Percentiles rank a stretch among this genome's conserved stretches.
Conservation (phyloP, 1,140 invertebrate species). For the Zaprionus vittiger region DNA sequence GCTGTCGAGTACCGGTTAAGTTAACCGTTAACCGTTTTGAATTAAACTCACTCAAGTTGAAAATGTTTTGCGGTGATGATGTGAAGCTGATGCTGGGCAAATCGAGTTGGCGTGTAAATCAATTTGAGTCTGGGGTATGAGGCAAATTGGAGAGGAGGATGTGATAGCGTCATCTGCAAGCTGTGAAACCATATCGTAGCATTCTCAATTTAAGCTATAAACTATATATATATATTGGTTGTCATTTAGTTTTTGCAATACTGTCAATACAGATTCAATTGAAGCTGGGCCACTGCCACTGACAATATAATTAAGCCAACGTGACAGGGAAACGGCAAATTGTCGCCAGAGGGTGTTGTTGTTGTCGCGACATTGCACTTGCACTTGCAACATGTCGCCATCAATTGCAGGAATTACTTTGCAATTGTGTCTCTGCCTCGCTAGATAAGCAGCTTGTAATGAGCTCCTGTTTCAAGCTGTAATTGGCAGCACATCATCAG, state of each 20-base stretch:
- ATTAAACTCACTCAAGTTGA: slow-evolving; percentile 60
- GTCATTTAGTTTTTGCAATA: not conserved
- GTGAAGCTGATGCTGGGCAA: not conserved
- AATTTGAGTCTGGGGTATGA: not conserved
- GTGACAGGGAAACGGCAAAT: not conserved
- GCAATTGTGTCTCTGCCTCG: not conserved
- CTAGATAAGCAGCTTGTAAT: slow-evolving; percentile 24
- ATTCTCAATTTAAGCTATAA: slow-evolving; percentile 8
- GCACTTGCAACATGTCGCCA: slow-evolving; percentile 24
- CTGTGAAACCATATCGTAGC: not conserved
- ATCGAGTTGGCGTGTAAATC: slow-evolving; percentile 14
- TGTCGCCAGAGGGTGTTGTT: not conserved
- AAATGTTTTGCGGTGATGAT: slow-evolving; percentile 35
- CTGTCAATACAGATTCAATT: slow-evolving; percentile 26
- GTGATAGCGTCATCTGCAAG: not conserved
- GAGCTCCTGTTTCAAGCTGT: not conserved
- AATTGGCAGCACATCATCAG: slow-evolving; percentile 1
- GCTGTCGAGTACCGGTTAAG: slow-evolving; percentile 38
- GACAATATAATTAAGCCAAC: slow-evolving; percentile 2
- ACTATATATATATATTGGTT: not conserved
- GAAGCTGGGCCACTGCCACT: slow-evolving; percentile 5
- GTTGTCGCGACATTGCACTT: slow-evolving; percentile 42
- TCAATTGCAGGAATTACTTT: slow-evolving; percentile 26
- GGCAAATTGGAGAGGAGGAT: slow-evolving; percentile 7
- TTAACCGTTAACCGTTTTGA: slow-evolving; percentile 32